phyloP scores from a whole-genome alignment of 2,113 vertebrate genomes.

The Bolborhynchus lineola region DNA sequence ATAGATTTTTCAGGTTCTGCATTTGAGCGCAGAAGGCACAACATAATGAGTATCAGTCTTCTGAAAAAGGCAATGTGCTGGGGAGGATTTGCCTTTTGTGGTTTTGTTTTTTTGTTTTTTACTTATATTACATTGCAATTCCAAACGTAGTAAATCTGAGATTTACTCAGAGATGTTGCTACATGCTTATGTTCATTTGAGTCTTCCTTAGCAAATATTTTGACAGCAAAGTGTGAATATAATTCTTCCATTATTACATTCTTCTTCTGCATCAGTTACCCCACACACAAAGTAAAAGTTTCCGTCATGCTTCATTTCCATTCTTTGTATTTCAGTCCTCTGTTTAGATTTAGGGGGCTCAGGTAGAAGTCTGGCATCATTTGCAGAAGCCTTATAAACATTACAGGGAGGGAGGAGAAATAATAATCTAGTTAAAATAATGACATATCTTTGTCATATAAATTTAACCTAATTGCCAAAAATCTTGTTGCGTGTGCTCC shows the following conservation, averaged over 20 bases:
- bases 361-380: not conserved
- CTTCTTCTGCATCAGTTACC: not conserved
- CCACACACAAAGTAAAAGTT: not conserved
- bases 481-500: not conserved
- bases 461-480: not conserved
- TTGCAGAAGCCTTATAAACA: not conserved
- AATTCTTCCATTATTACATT: not conserved
- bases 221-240: not conserved
- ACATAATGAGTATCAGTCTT: not conserved
- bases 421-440: not conserved
- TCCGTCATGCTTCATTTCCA: not conserved
- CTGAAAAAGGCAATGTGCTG: not conserved
- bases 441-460: not conserved
- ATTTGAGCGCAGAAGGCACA: not conserved
- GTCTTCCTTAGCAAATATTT: not conserved
- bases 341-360: not conserved
- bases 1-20: not conserved
- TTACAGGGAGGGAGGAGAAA: accelerated
- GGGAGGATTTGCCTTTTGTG: not conserved
- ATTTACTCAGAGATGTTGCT: not conserved
- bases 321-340: not conserved
- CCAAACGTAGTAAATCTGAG: not conserved
- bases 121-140: not conserved
- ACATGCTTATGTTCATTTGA: not conserved
- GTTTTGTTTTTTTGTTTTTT: not conserved